phyloP scores from a whole-genome alignment of 2,113 vertebrate species.

The Corydoras sp. region DNA sequence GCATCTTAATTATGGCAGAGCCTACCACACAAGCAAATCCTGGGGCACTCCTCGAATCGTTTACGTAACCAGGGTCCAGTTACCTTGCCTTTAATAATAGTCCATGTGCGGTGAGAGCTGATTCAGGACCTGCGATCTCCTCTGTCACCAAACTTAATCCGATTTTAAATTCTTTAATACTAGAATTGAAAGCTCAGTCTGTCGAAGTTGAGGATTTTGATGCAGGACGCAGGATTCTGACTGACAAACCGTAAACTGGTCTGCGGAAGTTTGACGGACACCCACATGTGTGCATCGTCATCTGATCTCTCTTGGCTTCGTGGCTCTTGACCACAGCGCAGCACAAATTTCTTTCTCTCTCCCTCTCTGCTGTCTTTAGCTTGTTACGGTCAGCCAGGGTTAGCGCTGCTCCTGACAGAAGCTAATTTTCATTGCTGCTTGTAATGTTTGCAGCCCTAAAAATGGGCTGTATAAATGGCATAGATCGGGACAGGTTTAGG shows the following conservation, averaged over 20 bases:
- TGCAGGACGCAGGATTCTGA: too few relatives aligned
- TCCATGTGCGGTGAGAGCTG: background rate
- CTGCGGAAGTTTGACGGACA: conserved; percentile 37
- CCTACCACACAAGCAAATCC: background rate
- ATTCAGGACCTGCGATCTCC: conserved; percentile 5
- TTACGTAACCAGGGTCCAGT: conserved; percentile 8
- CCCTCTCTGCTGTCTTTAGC: conserved; percentile 21
- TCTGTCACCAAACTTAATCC: background rate
- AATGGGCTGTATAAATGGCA: background rate
- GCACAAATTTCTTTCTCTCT: conserved; percentile 13
- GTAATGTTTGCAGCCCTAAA: conserved; percentile 24
- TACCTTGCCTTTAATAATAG: conserved; percentile 7
- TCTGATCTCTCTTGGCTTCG: conserved; percentile 27
- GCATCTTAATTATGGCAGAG: background rate
- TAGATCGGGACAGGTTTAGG: background rate
- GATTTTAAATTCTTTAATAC: background rate
- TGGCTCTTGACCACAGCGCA: conserved; percentile 11
- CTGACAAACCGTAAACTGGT: background rate
- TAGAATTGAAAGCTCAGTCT: too few relatives aligned
- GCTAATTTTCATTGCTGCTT: conserved; percentile 15
- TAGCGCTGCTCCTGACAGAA: conserved; percentile 58
- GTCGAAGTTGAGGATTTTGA: too few relatives aligned
- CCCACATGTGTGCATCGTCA: conserved; percentile 41
- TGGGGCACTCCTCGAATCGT: background rate
- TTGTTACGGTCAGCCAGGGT: background rate